A percentile compares a stretch with the other conserved stretches of the same genome.
Conservation (phyloP, 2,797 vertebrate species). For the Champsocephalus esox region DNA sequence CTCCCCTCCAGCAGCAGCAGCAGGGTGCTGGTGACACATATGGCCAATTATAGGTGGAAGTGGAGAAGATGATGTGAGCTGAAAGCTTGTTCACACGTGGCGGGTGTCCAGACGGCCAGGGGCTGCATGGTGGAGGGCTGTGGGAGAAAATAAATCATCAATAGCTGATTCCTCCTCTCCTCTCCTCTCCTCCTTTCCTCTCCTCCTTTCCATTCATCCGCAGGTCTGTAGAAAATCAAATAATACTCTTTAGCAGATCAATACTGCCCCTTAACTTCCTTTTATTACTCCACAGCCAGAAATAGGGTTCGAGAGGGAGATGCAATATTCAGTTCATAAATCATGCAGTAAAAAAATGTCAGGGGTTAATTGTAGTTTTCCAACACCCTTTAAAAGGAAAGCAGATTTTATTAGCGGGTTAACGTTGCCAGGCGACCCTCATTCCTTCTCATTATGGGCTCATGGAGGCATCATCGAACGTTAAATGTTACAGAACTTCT, state of each 20-base stretch:
- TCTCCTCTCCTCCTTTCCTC: conserved; percentile 14
- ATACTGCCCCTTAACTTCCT: conserved; percentile 77
- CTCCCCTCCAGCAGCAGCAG: conserved; percentile 55
- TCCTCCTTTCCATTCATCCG: conserved; percentile 32
- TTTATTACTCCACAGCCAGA: conserved; percentile 76
- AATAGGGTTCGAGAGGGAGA: conserved; percentile 69
- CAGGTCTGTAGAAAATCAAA: conserved; percentile 71
- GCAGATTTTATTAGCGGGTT: conserved; percentile 85
- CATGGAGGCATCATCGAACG: conserved; percentile 78
- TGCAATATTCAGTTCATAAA: conserved; percentile 88
- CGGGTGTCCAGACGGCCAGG: conserved; percentile 78
- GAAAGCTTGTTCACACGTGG: conserved; percentile 85
- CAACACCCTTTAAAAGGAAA: conserved; percentile 83
- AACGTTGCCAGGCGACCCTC: conserved; percentile 74
- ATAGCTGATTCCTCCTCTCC: conserved; percentile 50
- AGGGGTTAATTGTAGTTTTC: conserved; percentile 86
- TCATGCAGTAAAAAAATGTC: conserved; percentile 88
- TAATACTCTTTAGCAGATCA: conserved; percentile 73
- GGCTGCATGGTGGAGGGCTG: conserved; percentile 54
- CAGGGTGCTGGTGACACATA: conserved; percentile 82
- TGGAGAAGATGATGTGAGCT: conserved; percentile 82
- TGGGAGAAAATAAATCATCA: conserved; percentile 68
- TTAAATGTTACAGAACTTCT: conserved; percentile 64
- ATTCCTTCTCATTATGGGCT: conserved; percentile 80
- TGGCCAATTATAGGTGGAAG: conserved; percentile 86